These are phyloP conservation scores for Tauraco erythrolophus DNA, from an alignment of 2,113 vertebrate genomes.

Conservation along the genomic window DNA sequence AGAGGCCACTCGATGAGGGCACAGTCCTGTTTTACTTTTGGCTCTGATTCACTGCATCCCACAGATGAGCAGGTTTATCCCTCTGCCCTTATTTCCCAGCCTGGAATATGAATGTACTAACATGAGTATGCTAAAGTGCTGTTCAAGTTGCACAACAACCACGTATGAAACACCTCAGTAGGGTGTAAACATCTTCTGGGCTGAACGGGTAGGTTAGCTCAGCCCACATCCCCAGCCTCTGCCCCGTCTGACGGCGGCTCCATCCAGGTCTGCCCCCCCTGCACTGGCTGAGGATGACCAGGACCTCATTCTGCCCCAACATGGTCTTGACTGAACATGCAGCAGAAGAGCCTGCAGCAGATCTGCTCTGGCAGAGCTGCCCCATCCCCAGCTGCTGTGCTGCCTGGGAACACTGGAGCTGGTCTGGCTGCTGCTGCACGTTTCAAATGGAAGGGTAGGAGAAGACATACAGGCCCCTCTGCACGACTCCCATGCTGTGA, in stretches of 20 bases:
- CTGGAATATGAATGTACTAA: background rate
- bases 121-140: background rate
- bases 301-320: background rate
- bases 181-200: background rate
- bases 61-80: background rate
- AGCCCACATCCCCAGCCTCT: background rate
- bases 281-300: background rate
- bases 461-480: background rate
- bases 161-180: background rate
- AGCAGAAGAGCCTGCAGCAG: background rate
- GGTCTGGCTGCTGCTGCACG: background rate
- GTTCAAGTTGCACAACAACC: background rate
- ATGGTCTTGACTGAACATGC: rapidly evolving
- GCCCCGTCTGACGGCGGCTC: background rate
- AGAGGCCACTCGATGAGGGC: background rate
- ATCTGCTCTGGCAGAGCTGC: background rate
- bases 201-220: background rate
- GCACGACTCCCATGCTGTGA: background rate
- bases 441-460: background rate
- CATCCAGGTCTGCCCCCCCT: background rate
- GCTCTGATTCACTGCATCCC: background rate
- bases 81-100: background rate
- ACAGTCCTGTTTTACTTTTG: background rate
- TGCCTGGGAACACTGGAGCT: background rate
- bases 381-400: background rate